Conservation (phyloP, 2,888 invertebrate species). For the Sesia apiformis region DNA sequence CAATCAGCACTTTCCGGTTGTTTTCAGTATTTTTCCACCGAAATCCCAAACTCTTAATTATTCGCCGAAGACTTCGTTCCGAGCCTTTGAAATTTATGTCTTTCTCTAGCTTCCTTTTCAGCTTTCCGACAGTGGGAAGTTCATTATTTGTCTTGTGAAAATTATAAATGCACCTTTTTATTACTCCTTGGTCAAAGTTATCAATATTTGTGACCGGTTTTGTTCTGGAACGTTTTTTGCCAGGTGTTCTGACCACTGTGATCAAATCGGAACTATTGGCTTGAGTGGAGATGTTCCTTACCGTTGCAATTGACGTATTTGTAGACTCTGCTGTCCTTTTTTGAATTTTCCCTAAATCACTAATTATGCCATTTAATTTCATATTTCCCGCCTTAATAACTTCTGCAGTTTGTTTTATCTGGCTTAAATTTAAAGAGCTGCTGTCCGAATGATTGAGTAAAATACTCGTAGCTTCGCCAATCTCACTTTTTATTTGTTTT, state of each 20-base stretch:
- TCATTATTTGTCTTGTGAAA: conserved; percentile 21
- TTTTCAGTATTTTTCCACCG: conserved; percentile 16
- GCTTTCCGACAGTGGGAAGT: conserved; percentile 15
- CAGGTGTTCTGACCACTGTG: conserved; percentile 17
- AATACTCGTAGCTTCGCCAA: too few species aligned
- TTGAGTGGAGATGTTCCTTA: too few species aligned
- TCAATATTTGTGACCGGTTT: conserved; percentile 19
- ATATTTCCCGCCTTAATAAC: too few species aligned
- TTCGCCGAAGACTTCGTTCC: conserved; percentile 10
- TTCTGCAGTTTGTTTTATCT: too few species aligned
- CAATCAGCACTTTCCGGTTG: conserved; percentile 16
- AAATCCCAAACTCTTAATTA: conserved; percentile 15
- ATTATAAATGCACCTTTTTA: conserved; percentile 24
- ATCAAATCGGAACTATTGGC: conserved; percentile 9
- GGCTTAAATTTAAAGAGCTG: too few species aligned
- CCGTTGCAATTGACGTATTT: too few species aligned
- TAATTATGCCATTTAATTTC: too few species aligned
- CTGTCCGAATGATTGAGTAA: too few species aligned
- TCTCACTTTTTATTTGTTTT: too few species aligned
- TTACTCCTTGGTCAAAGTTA: conserved; percentile 20
- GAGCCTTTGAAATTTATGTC: conserved; percentile 12
- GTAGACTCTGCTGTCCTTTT: too few species aligned
- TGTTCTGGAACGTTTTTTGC: conserved; percentile 14
- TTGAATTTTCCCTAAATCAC: too few species aligned
- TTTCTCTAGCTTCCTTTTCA: conserved; percentile 10